These are phyloP conservation scores for Hydrophis major DNA, from an alignment of 2,797 vertebrate genomes.

Conservation along the genomic window DNA sequence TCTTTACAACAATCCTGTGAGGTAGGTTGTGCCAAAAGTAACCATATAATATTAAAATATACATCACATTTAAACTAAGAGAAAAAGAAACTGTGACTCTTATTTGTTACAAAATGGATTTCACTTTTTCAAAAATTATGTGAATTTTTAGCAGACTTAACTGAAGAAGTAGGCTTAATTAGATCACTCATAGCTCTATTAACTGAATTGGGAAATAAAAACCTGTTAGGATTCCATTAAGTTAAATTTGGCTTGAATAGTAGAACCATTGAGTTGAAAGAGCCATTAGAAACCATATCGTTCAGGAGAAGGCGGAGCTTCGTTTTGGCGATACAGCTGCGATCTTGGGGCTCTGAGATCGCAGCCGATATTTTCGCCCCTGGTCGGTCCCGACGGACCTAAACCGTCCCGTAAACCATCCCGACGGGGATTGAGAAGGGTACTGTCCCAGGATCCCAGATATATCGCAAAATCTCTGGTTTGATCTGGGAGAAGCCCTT, in stretches of 20 bases:
- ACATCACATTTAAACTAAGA: background rate
- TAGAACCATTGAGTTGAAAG: background rate
- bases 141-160: background rate
- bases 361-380: no score
- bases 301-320: no score
- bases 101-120: background rate
- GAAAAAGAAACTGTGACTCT: background rate
- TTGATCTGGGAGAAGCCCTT: no score
- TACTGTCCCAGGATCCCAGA: no score
- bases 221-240: background rate
- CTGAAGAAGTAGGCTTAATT: background rate
- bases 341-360: no score
- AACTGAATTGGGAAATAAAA: background rate
- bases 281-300: background rate
- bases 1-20: background rate
- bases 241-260: background rate
- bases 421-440: no score
- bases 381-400: no score
- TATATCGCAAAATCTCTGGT: no score
- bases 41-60: background rate
- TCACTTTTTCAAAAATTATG: background rate
- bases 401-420: no score
- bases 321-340: no score
- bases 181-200: background rate
- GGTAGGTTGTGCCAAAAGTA: background rate